Evolutionary conservation across 1,140 invertebrate genomes (phyloP), one percentile per base, ranked within the genome.

Genomic region (Zelostemma sp.): DNA sequence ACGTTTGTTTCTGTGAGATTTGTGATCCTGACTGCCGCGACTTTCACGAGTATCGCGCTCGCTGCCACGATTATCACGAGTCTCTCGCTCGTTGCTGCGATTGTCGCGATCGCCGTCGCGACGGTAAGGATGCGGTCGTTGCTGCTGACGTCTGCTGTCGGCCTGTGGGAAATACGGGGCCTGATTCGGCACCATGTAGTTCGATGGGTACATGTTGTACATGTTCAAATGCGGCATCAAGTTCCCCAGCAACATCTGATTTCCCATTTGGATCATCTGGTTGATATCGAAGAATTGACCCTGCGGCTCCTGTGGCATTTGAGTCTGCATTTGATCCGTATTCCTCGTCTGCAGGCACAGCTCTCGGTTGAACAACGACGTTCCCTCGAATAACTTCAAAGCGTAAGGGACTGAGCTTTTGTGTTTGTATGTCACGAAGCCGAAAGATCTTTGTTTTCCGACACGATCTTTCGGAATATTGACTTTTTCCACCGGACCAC

Each of bases 351-450:
- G 86, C 41, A 90, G 70, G 45, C 73, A 77, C 19, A 89, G 58
- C 1, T 70, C 68, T 40, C 84, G 80, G 70, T 88, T 85, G 55
- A 85, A 92, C 6, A 92, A 66, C 0, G 77, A 67, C 18, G 90
- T 89, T 3, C 90, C 89, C 54, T 89, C 87, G 71, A 92, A 91
- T n/a, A 93, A 78, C 6, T 88, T 81, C 6, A 93, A 73, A n/a
- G 92, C 91, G 75, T 93, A 93, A 0, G 87, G 87, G 0, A 94
- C 91, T 1, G 93, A 93, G 60, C 87, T 86, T 55, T 86, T 79
- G 77, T 95, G 92, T 74, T 90, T 89, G 66, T 91, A 95, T 6
- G 89, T 93, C 15, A 95, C 83, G 73, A 95, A 95, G 6, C 88
- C 92, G 79, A 89, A 95, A 55, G 84, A 86, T 65, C 89, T 89